Base-by-base conservation (phyloP, 2,797 vertebrate genomes). In the Microctenopoma stevenorrisi region DNA sequence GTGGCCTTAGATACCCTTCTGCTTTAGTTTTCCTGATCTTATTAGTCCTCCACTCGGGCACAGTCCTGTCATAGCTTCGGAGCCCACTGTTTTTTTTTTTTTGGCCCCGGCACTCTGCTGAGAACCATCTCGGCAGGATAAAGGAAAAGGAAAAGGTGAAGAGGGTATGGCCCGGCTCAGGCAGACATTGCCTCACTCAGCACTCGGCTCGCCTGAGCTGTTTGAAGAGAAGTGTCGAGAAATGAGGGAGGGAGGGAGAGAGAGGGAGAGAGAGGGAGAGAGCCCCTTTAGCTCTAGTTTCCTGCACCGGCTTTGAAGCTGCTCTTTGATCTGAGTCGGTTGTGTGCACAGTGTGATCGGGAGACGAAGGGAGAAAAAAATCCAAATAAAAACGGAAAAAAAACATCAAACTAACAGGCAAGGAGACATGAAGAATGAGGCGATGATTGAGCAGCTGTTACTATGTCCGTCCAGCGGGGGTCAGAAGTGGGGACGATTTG, bases 301-400 rank as follows among this genome's bases (percentile, higher is more conserved):
- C 89, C 89, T 85, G 82, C 83, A 78, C 76, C 11, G 49, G 83
- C 93, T 95, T 94, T 94, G 93, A 94, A 94, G 93, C 88, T 63
- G 59, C 72, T 82, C 93, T 94, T 94, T 95, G 93, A 95, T 94
- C 92, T 90, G 75, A 85, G 86, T 79, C 74, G 61, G 87, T 88
- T 85, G 86, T 89, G 91, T 90, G 87, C 89, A 84, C 84, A 86
- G 87, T 89, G 87, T 89, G 93, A 94, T 93, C 91, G 83, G 88
- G 86, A 90, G 88, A 91, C 90, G 28, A 30, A 64, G 81, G 40
- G 43, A 15, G 58, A 65, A 64, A 52, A 47, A 70, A 42, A 50
- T 60, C 49, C 63, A 55, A 74, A 72, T 68, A 68, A 81, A 80
- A 79, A 85, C 5, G 5, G 28, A 72, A 68, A 81, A 80, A 79